Conservation (phyloP, 2,797 vertebrate species). For the Coendou prehensilis region DNA sequence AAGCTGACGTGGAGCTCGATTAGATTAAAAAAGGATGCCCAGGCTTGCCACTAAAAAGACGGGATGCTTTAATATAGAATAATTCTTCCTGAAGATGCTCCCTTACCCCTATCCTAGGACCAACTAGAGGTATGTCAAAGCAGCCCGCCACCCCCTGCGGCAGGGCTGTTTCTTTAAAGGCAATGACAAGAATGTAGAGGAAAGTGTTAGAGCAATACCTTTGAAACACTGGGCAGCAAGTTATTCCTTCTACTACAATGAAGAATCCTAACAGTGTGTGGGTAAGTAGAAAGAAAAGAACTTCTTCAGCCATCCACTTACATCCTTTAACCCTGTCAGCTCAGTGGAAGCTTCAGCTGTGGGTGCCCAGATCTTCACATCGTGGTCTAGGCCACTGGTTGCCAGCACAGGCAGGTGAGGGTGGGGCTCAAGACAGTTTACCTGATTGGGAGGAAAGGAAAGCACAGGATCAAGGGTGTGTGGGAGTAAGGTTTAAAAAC, state of each 20-base stretch:
- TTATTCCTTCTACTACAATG: neutral
- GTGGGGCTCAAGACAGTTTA: slow-evolving; percentile 98
- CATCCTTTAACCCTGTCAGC: slow-evolving; percentile 95
- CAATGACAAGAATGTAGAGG: neutral
- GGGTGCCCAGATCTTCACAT: slow-evolving; percentile 98
- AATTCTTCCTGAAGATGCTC: neutral
- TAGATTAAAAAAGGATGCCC: neutral
- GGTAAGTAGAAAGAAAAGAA: neutral
- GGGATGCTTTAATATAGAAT: neutral
- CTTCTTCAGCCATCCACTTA: slow-evolving; percentile 81
- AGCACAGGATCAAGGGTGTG: neutral
- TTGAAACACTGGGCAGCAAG: neutral
- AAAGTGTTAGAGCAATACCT: neutral
- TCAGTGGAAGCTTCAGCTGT: slow-evolving; percentile 94
- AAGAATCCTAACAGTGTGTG: neutral
- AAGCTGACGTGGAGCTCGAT: neutral
- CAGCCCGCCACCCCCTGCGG: neutral
- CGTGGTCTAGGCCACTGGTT: slow-evolving; percentile 97
- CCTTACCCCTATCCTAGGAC: neutral
- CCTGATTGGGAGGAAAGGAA: slow-evolving; percentile 87
- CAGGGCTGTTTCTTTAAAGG: neutral
- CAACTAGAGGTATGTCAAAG: neutral
- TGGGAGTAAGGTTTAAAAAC: neutral
- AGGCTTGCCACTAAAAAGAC: neutral
- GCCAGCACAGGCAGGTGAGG: slow-evolving; percentile 96